Evolutionary conservation across 2,113 vertebrate genomes (phyloP).

Genomic region (Neolamprologus hecqui): DNA sequence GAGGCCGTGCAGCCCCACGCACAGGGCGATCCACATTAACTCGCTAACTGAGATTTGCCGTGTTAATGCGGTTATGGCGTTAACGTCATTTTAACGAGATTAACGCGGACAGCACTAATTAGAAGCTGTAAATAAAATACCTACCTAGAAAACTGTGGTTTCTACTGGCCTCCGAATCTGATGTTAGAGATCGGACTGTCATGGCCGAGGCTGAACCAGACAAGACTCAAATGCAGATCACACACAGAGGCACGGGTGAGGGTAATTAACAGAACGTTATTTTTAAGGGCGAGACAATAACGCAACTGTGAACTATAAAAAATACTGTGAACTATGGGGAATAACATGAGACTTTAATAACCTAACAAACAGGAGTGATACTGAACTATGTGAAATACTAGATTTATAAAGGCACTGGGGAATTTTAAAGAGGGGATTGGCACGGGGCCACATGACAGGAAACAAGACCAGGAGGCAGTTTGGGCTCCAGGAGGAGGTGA

Average conservation of each 20-base stretch:
- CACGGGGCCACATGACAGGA: neutral
- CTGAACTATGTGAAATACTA: neutral
- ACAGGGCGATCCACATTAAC: rapidly evolving
- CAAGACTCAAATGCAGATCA: neutral
- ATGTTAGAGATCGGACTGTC: neutral
- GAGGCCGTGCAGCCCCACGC: neutral
- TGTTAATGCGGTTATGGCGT: neutral
- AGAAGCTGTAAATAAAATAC: neutral
- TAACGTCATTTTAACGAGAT: neutral
- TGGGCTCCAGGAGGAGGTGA: neutral
- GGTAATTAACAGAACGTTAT: neutral
- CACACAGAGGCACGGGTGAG: neutral
- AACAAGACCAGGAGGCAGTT: neutral
- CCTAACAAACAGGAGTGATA: neutral
- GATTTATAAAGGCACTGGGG: neutral
- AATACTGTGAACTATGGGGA: neutral
- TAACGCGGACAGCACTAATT: neutral
- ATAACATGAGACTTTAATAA: neutral
- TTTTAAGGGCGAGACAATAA: neutral
- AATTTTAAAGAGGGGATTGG: neutral
- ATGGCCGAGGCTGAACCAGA: neutral
- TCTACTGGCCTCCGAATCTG: neutral
- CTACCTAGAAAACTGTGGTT: neutral
- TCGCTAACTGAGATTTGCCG: rapidly evolving
- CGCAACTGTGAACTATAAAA: neutral